phyloP scores from a whole-genome alignment of 1,140 invertebrate species.

The Lepidostoma basale region DNA sequence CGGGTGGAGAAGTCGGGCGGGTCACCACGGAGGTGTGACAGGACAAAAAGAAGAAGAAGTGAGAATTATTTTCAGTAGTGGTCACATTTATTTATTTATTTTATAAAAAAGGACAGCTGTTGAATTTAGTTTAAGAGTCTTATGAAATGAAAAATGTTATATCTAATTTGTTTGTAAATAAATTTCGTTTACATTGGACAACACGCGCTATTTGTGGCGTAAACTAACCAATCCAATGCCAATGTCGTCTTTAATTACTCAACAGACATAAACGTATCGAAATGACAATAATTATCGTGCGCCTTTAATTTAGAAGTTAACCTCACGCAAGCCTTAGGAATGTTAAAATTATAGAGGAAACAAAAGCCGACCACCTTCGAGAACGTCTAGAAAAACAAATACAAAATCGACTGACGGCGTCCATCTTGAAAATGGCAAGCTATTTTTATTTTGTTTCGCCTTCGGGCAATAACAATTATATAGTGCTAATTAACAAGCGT shows the following conservation, averaged over 20 bases:
- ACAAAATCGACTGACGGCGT: not conserved
- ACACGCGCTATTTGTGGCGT: not conserved
- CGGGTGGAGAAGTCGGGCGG: too few relatives aligned
- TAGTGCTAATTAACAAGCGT: too few relatives aligned
- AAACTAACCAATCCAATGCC: not conserved
- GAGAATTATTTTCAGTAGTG: too few relatives aligned
- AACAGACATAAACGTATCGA: not conserved
- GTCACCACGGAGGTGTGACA: too few relatives aligned
- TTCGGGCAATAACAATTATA: too few relatives aligned
- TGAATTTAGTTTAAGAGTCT: too few relatives aligned
- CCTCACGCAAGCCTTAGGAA: not conserved
- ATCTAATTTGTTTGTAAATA: not conserved
- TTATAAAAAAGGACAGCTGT: too few relatives aligned
- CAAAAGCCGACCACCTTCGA: not conserved
- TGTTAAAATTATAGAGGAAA: not conserved
- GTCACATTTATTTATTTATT: too few relatives aligned
- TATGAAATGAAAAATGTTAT: not conserved
- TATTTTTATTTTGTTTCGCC: too few relatives aligned
- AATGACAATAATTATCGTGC: not conserved
- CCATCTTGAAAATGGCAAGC: too few relatives aligned
- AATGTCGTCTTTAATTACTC: not conserved
- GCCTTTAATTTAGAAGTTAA: not conserved
- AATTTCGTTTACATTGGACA: not conserved
- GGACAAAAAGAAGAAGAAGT: too few relatives aligned
- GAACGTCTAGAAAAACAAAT: not conserved